Conservation (phyloP, 2,888 invertebrate species). For the Caradrina clavipalpis region DNA sequence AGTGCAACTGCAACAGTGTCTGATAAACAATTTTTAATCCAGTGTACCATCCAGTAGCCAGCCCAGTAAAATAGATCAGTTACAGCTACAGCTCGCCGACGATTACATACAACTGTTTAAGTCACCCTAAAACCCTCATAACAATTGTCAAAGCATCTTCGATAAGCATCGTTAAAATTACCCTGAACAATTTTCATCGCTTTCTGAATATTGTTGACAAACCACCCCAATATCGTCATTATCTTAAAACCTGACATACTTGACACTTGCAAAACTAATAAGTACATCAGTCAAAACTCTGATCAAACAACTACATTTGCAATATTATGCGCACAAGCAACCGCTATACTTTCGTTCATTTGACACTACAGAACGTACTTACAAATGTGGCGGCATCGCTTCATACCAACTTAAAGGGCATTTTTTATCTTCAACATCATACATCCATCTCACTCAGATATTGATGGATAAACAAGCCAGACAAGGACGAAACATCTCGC, state of each 20-base stretch:
- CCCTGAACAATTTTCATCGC: no score
- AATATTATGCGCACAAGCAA: slow-evolving; percentile 66
- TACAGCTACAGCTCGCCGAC: no score
- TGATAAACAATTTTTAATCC: no score
- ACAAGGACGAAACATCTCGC: slow-evolving; percentile 77
- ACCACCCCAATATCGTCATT: background rate
- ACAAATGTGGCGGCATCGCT: slow-evolving; percentile 74
- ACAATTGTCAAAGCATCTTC: no score
- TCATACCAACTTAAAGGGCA: slow-evolving; percentile 80
- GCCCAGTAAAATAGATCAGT: no score
- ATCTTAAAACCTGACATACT: slow-evolving; percentile 23
- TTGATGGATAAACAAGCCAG: slow-evolving; percentile 43
- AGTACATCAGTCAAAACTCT: slow-evolving; percentile 25
- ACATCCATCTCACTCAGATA: slow-evolving; percentile 67
- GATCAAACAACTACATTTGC: slow-evolving; percentile 65
- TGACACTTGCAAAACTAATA: slow-evolving; percentile 26
- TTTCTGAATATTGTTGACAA: background rate
- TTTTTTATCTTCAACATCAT: slow-evolving; percentile 79
- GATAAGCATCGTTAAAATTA: no score
- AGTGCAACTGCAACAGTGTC: no score
- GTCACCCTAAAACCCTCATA: no score
- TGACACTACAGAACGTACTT: slow-evolving; percentile 67
- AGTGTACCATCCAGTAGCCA: no score
- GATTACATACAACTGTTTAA: no score
- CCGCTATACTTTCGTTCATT: slow-evolving; percentile 68